Evolutionary conservation across 2,888 invertebrate species (phyloP), one percentile per base, ranked within the genome.

Genomic region (Noctuana brunneofusca): DNA sequence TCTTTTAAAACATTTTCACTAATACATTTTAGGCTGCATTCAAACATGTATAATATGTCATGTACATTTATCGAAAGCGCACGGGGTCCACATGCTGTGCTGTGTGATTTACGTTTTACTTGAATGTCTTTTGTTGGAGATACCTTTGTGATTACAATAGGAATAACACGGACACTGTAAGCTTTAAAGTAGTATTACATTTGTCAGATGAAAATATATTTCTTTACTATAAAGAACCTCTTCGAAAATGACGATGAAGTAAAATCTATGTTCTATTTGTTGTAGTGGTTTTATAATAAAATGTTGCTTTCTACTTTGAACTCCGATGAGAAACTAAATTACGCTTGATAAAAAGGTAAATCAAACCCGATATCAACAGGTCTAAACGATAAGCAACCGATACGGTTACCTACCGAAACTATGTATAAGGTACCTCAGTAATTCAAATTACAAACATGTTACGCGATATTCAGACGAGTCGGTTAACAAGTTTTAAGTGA

Each of bases 31-130:
- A 55, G 27, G 16, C 16, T 59, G 52, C 52, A 41, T 50, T n/a
- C 43, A 46, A 43, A 59, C 52, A 59, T 43, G n/a, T n/a, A n/a
- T n/a, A n/a, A n/a, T n/a, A n/a, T n/a, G n/a, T n/a, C n/a, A 53
- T 35, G 54, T 54, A n/a, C 58, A 43, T 52, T 41, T 38, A 54
- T 54, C 24, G 20, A 54, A 54, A 24, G 32, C 22, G 46, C 3
- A 18, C 35, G 49, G 54, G 38, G 35, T 49, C 20, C 62, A 49
- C n/a, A n/a, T n/a, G n/a, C n/a, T n/a, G n/a, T 22, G 55, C 49
- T 62, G 62, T 27, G 62, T 62, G 62, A 62, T 62, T 62, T 62
- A 55, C 49, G 55, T 24, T n/a, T n/a, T 49, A 55, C 30, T 27
- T 22, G 8, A 53, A 43, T 12, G 53, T 35, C 16, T 60, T 54